Evolutionary conservation across 2,888 invertebrate genomes (phyloP).

Genomic region (Physocephala rufipes): DNA sequence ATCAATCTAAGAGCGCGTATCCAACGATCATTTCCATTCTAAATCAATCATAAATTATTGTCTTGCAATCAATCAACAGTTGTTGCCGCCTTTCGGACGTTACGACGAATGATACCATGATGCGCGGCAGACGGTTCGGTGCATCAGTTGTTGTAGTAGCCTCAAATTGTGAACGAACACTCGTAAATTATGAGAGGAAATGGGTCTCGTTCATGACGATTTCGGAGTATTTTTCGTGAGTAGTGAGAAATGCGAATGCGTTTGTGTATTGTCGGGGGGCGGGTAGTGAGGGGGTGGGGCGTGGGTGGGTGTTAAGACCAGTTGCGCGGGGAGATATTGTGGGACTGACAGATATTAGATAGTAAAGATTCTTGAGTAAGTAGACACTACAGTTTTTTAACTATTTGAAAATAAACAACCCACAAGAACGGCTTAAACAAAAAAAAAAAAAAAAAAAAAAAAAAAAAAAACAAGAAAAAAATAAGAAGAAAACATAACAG

Average conservation of each 20-base stretch:
- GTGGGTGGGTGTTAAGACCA: too few species aligned
- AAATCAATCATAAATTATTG: conserved; percentile 36
- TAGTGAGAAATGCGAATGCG: too few species aligned
- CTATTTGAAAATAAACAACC: background rate
- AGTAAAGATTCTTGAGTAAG: too few species aligned
- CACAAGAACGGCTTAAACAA: background rate
- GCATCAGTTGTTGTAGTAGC: too few species aligned
- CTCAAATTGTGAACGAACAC: background rate
- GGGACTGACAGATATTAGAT: too few species aligned
- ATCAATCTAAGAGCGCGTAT: conserved; percentile 26
- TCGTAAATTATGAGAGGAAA: background rate
- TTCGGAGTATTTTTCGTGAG: too few species aligned
- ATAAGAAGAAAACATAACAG: background rate
- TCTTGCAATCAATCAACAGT: conserved; percentile 37
- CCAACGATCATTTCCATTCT: conserved; percentile 26
- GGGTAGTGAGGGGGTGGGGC: background rate
- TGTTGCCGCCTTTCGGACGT: conserved; percentile 31
- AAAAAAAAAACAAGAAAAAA: background rate
- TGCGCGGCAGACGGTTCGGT: too few species aligned
- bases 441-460: background rate
- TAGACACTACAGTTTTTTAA: too few species aligned
- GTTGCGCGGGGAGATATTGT: too few species aligned
- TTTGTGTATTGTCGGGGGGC: too few species aligned
- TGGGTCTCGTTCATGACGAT: too few species aligned
- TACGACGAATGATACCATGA: too few species aligned